phyloP scores from a whole-genome alignment of 2,797 vertebrate species.

The Tangara arthus region DNA sequence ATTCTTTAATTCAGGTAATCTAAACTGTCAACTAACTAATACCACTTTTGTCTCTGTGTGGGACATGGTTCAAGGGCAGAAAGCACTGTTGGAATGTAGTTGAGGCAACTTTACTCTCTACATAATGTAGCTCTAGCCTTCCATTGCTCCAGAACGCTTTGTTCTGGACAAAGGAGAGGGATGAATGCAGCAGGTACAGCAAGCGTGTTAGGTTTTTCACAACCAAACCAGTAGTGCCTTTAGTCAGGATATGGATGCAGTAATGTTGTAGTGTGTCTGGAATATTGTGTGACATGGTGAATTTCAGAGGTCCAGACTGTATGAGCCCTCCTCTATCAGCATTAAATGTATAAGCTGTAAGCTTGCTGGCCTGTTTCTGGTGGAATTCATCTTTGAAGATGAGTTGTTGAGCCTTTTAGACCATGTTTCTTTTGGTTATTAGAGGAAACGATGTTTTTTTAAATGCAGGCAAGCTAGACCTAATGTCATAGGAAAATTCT shows the following conservation, averaged over 20 bases:
- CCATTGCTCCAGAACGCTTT: not conserved
- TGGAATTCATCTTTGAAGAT: not conserved
- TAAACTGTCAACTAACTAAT: not conserved
- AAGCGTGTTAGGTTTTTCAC: not conserved
- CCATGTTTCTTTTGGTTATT: not conserved
- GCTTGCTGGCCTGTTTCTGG: not conserved
- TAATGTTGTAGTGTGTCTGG: not conserved
- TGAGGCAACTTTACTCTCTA: not conserved
- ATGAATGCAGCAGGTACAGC: not conserved
- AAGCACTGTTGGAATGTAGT: not conserved
- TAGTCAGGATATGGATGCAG: not conserved
- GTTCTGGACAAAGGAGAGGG: not conserved
- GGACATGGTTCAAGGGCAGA: not conserved
- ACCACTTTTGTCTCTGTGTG: not conserved
- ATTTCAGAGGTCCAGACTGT: not conserved
- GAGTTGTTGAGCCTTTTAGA: not conserved
- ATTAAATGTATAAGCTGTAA: not conserved
- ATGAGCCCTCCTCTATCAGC: not conserved
- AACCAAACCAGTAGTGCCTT: not conserved
- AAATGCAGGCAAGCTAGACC: not conserved
- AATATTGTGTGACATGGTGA: not conserved
- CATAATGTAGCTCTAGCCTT: not conserved
- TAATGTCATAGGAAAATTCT: not conserved
- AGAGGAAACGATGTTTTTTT: not conserved
- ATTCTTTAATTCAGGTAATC: not conserved